Evolutionary conservation across 1,140 invertebrate genomes (phyloP), one percentile per base, ranked within the genome.

Genomic region (Elymnias hypermnestra): DNA sequence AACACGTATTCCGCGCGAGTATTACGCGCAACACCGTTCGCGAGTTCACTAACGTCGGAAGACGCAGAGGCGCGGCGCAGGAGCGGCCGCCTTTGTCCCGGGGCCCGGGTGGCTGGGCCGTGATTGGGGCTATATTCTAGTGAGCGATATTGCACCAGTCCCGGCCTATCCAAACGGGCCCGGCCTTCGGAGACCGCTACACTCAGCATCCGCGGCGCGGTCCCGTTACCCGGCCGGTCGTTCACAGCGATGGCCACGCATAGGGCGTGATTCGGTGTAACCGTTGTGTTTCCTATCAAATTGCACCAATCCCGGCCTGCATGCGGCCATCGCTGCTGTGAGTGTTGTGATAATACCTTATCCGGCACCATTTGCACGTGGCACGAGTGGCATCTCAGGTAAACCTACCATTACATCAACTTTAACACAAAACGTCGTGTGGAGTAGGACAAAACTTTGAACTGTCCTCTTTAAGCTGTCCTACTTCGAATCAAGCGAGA

Each of bases 301-400:
- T 84, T 84, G 81, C 81, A 84, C 81, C 78, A 73, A 81, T 79
- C 81, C 81, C 81, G 78, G 81, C 81, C 81, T 84, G 72, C 81
- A 65, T 78, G 74, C 66, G 77, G 77, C 63, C 68, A 59, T 66
- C 54, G 62, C 49, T 37, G 29, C 39, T 60, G 52, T 50, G 57
- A 46, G 49, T 57, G 64, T 61, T 58, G 50, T 52, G 57, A 54
- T 53, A 31, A 50, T 47, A 47, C 43, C 51, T 59, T 41, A 39
- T 26, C 33, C 15, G 40, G 21, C 38, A 40, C n/a, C 36, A 41
- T 18, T 35, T 58, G 60, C 64, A 75, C 67, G 66, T 70, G 66
- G 63, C 66, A 52, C 9, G n/a, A n/a, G n/a, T 13, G 2, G 8
- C 9, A 12, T 1, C 4, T 35, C 51, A 63, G 57, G 60, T 47